phyloP scores from a whole-genome alignment of 2,797 vertebrate genomes.

The Stomatorhinus walkeri region DNA sequence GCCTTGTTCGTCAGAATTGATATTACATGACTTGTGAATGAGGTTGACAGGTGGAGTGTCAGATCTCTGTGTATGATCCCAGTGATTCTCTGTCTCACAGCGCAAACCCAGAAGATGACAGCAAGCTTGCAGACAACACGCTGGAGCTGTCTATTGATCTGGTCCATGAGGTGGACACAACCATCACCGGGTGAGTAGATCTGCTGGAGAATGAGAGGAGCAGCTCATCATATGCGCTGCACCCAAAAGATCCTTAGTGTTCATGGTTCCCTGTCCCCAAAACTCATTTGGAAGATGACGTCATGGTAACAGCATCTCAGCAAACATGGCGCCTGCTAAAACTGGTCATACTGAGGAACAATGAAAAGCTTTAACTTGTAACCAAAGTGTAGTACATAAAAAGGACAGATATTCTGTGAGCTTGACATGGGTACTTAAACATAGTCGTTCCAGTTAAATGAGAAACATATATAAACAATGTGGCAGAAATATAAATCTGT shows the following conservation, averaged over 20 bases:
- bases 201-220: not conserved
- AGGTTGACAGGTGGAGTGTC: not conserved
- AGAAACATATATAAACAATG: not conserved
- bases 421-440: not conserved
- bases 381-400: not conserved
- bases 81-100: conserved; percentile 35
- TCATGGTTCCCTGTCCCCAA: not conserved
- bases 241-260: not conserved
- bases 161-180: conserved; percentile 88
- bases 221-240: not conserved
- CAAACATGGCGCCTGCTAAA: not conserved
- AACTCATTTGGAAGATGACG: not conserved
- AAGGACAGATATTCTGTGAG: not conserved
- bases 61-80: not conserved
- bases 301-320: not conserved
- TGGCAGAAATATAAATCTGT: not conserved
- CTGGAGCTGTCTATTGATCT: conserved; percentile 74
- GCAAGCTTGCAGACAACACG: conserved; percentile 77
- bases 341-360: not conserved
- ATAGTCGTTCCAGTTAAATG: not conserved
- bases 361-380: not conserved
- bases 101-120: conserved; percentile 76
- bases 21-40: not conserved
- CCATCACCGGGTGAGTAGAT: conserved; percentile 77
- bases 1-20: not conserved